A percentile compares a stretch with the other conserved stretches of the same genome.
phyloP scores from a whole-genome alignment of 2,113 vertebrate species.

The Merops nubicus region DNA sequence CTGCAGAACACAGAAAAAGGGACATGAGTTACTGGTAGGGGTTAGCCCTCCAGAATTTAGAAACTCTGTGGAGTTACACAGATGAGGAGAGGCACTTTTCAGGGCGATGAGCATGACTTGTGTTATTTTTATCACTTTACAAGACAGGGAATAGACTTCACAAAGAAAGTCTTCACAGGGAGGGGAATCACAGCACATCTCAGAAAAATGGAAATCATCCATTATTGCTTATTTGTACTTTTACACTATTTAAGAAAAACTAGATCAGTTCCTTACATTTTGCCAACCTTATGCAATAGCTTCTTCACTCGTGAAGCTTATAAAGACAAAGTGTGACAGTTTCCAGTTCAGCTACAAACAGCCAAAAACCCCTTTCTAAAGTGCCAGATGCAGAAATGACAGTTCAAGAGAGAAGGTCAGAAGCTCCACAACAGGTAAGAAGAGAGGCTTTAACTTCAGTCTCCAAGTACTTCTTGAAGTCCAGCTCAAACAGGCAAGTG shows the following conservation, averaged over 20 bases:
- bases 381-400: not conserved
- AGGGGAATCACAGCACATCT: not conserved
- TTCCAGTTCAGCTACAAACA: not conserved
- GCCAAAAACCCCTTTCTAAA: not conserved
- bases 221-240: not conserved
- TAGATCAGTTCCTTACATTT: not conserved
- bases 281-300: not conserved
- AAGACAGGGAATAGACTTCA: not conserved
- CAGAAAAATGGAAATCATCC: not conserved
- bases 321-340: not conserved
- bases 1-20: conserved; percentile 61
- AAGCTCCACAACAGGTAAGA: not conserved
- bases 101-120: not conserved
- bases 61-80: not conserved
- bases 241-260: not conserved
- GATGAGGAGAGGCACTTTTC: not conserved
- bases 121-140: not conserved
- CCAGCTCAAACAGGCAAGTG: not conserved
- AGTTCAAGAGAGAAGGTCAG: not conserved
- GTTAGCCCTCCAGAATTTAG: not conserved
- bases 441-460: not conserved
- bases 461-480: not conserved
- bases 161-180: not conserved
- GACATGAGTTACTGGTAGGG: not conserved
- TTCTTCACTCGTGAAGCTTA: not conserved